Conservation (phyloP, 2,113 vertebrate species). For the Lynx canadensis region DNA sequence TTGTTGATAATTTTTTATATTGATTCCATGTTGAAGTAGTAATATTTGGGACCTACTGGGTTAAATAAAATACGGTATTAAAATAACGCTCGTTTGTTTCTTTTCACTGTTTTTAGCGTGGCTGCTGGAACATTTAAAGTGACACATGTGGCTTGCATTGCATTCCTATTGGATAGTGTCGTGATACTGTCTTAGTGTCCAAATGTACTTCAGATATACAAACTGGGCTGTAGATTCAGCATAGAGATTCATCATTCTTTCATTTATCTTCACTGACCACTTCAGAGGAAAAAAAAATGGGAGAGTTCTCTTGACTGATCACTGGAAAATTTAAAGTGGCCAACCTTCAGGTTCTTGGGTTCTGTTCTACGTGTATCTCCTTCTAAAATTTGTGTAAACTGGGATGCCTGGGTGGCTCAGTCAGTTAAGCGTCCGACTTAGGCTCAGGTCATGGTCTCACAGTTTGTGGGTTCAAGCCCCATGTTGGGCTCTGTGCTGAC, state of each 20-base stretch:
- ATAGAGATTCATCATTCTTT: background rate
- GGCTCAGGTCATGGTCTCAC: too few species aligned
- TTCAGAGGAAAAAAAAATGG: background rate
- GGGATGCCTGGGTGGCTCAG: too few species aligned
- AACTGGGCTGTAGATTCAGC: background rate
- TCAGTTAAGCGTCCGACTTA: too few species aligned
- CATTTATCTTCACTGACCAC: background rate
- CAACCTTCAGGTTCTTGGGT: background rate
- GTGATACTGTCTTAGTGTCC: background rate
- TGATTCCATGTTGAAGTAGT: background rate
- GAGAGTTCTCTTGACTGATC: background rate
- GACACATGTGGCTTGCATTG: background rate
- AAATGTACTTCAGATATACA: background rate
- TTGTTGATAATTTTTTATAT: background rate
- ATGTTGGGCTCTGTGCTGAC: too few species aligned
- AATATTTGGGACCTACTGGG: background rate
- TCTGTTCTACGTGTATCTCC: background rate
- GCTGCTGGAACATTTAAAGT: background rate
- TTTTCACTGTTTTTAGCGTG: background rate
- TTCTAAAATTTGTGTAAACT: background rate
- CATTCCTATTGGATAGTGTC: background rate
- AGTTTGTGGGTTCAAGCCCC: too few species aligned
- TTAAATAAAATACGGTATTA: slow-evolving; percentile 15
- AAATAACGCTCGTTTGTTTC: background rate
- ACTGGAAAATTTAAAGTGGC: background rate